A percentile compares a stretch with the other conserved stretches of the same genome.
phyloP scores from a whole-genome alignment of 2,888 invertebrate genomes.

The Rhodophaea formosa region DNA sequence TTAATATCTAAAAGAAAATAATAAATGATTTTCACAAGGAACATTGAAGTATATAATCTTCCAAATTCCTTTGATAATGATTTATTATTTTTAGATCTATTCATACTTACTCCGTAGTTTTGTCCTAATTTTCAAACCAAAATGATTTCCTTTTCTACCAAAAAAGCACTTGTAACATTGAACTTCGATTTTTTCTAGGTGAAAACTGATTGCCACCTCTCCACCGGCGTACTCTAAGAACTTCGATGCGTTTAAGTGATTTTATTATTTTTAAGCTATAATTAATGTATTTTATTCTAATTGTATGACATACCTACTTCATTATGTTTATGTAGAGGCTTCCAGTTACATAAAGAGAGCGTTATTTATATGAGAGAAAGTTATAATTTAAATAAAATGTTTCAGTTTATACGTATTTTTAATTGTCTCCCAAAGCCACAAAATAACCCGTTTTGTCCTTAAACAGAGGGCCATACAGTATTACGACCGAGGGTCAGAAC shows the following conservation, averaged over 20 bases:
- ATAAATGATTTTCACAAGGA: no score
- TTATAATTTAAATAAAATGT: conserved; percentile 76
- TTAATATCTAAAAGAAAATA: no score
- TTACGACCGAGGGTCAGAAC: no score
- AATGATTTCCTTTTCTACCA: background rate
- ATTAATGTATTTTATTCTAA: conserved; percentile 46
- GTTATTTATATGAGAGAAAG: conserved; percentile 72
- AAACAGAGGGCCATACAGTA: no score
- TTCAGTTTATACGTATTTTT: conserved; percentile 54
- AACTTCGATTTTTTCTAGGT: conserved; percentile 63
- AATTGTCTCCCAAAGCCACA: conserved; percentile 38
- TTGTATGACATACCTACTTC: conserved; percentile 47
- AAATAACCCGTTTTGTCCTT: no score
- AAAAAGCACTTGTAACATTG: background rate
- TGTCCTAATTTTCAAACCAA: background rate
- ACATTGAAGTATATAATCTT: no score
- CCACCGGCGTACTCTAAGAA: conserved; percentile 24
- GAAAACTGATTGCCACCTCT: conserved; percentile 65
- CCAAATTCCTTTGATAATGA: no score
- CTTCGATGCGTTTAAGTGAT: conserved; percentile 20
- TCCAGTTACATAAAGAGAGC: conserved; percentile 72
- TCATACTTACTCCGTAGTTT: no score
- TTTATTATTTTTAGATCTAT: no score
- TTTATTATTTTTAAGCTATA: conserved; percentile 28
- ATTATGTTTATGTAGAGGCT: conserved; percentile 75